phyloP scores from a whole-genome alignment of 1,140 invertebrate genomes.

The Bombus picipes region DNA sequence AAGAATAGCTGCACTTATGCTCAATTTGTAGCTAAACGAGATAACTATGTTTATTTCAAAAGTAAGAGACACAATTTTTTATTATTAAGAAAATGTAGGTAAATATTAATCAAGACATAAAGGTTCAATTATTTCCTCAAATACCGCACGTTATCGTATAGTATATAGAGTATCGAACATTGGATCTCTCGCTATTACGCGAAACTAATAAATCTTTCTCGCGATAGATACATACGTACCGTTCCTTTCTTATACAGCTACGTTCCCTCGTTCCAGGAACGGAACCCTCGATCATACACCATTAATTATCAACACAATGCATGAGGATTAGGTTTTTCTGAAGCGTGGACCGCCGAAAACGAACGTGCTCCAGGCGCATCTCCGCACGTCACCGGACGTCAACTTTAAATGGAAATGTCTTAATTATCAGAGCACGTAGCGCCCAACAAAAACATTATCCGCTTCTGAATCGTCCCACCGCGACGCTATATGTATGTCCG shows the following conservation, averaged over 20 bases:
- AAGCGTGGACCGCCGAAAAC: conserved; percentile 54
- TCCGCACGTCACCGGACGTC: conserved; percentile 70
- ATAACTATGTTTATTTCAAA: not conserved
- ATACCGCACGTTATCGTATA: not conserved
- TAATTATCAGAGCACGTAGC: conserved; percentile 78
- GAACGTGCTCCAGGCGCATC: conserved; percentile 56
- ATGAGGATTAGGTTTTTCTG: conserved; percentile 71
- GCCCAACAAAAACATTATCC: conserved; percentile 52
- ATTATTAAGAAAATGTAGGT: not conserved
- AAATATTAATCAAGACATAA: not conserved
- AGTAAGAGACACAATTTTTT: not conserved
- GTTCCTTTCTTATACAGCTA: conserved; percentile 26
- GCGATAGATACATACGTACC: conserved; percentile 37
- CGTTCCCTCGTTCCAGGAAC: conserved; percentile 36
- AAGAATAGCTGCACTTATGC: too few relatives aligned
- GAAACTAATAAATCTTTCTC: conserved; percentile 62
- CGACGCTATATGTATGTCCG: not conserved
- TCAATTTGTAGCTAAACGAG: not conserved
- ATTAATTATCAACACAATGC: conserved; percentile 72
- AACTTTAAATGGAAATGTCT: conserved; percentile 79
- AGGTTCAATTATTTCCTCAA: conserved; percentile 24
- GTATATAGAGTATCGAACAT: not conserved
- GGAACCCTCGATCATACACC: conserved; percentile 64
- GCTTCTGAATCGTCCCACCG: conserved; percentile 10
- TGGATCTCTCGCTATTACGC: conserved; percentile 26